Conservation (phyloP, 2,888 invertebrate species). For the Diarsia dahlii region DNA sequence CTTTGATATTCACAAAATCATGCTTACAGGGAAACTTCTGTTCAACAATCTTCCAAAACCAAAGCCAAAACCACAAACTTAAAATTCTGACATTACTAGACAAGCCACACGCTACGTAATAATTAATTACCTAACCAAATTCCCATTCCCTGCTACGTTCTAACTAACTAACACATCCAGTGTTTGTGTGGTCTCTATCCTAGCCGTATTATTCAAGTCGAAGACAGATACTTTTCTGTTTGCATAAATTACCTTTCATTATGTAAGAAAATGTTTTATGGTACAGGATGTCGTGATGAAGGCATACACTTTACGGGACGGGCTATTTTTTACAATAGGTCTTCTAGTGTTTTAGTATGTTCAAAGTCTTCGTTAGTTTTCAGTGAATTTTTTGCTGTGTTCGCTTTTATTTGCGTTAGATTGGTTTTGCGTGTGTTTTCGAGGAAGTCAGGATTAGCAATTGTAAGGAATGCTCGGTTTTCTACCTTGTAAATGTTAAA, state of each 20-base stretch:
- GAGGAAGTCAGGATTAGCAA: conserved; percentile 29
- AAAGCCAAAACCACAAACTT: not conserved
- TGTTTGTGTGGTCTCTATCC: conserved; percentile 77
- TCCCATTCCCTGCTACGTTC: conserved; percentile 34
- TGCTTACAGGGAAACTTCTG: not conserved
- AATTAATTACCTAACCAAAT: conserved; percentile 42
- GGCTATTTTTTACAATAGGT: conserved; percentile 72
- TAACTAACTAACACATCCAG: conserved; percentile 62
- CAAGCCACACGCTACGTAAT: conserved; percentile 5
- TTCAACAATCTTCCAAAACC: not conserved
- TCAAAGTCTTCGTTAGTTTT: conserved; percentile 73
- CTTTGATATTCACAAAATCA: not conserved
- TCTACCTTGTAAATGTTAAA: not conserved
- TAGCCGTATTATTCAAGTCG: conserved; percentile 70
- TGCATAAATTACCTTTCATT: conserved; percentile 87
- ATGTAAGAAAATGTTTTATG: conserved; percentile 86
- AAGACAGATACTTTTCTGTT: conserved; percentile 85
- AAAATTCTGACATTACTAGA: conserved; percentile 21
- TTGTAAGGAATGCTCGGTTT: conserved; percentile 13
- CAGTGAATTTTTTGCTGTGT: conserved; percentile 12
- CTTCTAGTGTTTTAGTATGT: conserved; percentile 72
- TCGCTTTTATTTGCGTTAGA: conserved; percentile 14
- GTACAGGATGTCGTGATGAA: conserved; percentile 86
- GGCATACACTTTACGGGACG: conserved; percentile 76
- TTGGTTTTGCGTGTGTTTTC: conserved; percentile 34